phyloP scores from a whole-genome alignment of 2,797 vertebrate species.

The Myiothlypis chrysogaster region DNA sequence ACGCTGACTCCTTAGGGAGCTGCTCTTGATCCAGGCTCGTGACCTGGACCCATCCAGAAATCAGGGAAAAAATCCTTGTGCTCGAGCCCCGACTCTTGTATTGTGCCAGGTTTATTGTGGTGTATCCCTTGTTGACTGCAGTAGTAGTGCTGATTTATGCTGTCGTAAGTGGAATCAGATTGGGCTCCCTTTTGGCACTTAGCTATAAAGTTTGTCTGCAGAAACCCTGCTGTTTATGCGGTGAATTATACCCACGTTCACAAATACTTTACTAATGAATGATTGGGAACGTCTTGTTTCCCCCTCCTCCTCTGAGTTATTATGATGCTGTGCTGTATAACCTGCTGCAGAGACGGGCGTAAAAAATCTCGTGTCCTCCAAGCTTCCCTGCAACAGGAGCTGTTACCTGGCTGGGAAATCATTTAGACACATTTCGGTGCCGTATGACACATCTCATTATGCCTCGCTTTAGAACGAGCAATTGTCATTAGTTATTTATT shows the following conservation, averaged over 20 bases:
- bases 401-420: conserved; percentile 35
- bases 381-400: conserved; percentile 37
- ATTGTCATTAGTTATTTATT: conserved; percentile 69
- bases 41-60: neutral
- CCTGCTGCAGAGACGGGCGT: conserved; percentile 31
- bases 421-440: conserved; percentile 38
- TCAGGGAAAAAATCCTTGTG: neutral
- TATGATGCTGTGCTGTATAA: conserved; percentile 10
- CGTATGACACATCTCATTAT: conserved; percentile 66
- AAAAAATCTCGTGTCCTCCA: conserved; percentile 57
- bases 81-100: neutral
- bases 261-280: conserved; percentile 69
- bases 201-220: conserved; percentile 55
- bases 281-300: conserved; percentile 56
- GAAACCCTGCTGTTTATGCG: conserved; percentile 28
- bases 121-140: neutral
- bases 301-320: conserved; percentile 56
- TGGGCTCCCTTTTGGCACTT: conserved; percentile 47
- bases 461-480: conserved; percentile 39
- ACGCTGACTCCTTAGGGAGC: neutral
- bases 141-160: conserved; percentile 15
- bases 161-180: conserved; percentile 40
- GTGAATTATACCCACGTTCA: conserved; percentile 41
- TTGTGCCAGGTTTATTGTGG: neutral
- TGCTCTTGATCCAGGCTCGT: neutral